A percentile compares a stretch with the other conserved stretches of the same genome.
phyloP scores from a whole-genome alignment of 2,888 invertebrate genomes.

The Microchrysa polita region DNA sequence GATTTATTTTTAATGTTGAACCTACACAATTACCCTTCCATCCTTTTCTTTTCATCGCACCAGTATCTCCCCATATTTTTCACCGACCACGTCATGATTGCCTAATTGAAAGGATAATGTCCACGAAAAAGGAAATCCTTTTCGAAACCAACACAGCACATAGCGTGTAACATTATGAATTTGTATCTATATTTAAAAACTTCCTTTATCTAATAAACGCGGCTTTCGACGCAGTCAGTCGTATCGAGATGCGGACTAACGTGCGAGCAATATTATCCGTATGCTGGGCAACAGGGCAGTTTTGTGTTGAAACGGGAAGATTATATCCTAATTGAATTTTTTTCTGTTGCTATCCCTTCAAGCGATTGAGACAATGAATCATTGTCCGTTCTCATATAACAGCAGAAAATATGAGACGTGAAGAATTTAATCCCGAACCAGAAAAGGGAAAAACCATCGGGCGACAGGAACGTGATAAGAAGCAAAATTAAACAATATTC shows the following conservation, averaged over 20 bases:
- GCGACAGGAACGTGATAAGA: background rate
- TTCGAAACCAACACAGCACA: background rate
- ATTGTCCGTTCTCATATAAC: constrained; percentile 6
- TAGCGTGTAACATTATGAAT: background rate
- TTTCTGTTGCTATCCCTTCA: background rate
- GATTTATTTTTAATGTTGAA: too few relatives aligned
- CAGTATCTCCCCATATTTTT: too few relatives aligned
- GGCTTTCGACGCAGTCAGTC: background rate
- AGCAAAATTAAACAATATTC: background rate
- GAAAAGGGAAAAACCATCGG: background rate
- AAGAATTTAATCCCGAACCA: background rate
- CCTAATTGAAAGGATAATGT: constrained; percentile 8
- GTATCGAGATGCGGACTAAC: background rate
- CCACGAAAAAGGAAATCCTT: background rate
- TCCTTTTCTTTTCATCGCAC: too few relatives aligned
- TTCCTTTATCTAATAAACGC: background rate
- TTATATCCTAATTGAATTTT: constrained; percentile 9
- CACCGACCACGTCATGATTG: background rate
- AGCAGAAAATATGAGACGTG: background rate
- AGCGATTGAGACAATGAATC: background rate
- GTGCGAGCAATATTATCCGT: background rate
- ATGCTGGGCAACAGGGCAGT: background rate
- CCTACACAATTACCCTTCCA: too few relatives aligned
- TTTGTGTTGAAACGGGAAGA: background rate
- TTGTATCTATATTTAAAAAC: background rate